Conservation (phyloP, 2,113 vertebrate species). For the Probosciger aterrimus region DNA sequence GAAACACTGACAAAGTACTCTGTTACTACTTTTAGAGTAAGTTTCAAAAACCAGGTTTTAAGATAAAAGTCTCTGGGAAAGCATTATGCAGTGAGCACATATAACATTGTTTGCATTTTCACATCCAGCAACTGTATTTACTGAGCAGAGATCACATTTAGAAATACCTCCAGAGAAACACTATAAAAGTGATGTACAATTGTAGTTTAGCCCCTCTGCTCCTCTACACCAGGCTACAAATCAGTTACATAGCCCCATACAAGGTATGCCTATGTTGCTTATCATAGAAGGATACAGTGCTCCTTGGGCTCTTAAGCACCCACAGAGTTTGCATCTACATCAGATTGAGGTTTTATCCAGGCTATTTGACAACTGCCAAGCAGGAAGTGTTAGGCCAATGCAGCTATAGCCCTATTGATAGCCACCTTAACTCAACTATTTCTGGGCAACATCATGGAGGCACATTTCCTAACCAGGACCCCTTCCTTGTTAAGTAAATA, state of each 20-base stretch:
- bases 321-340: background rate
- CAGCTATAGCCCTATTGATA: background rate
- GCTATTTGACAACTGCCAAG: background rate
- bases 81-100: background rate
- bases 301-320: background rate
- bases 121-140: background rate
- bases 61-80: background rate
- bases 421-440: too few species aligned
- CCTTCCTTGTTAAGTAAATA: background rate
- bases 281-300: background rate
- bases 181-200: background rate
- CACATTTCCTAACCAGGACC: background rate
- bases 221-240: background rate
- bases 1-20: background rate
- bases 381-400: background rate
- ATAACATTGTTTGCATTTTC: background rate
- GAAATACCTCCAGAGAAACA: background rate
- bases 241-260: background rate
- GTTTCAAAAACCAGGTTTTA: background rate
- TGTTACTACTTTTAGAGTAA: background rate
- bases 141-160: background rate
- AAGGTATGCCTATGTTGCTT: fast-evolving
- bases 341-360: background rate
- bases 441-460: background rate
- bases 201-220: background rate